Evolutionary conservation across 2,113 vertebrate species (phyloP), one percentile per base, ranked within the genome.

Genomic region (Orcinus orca): DNA sequence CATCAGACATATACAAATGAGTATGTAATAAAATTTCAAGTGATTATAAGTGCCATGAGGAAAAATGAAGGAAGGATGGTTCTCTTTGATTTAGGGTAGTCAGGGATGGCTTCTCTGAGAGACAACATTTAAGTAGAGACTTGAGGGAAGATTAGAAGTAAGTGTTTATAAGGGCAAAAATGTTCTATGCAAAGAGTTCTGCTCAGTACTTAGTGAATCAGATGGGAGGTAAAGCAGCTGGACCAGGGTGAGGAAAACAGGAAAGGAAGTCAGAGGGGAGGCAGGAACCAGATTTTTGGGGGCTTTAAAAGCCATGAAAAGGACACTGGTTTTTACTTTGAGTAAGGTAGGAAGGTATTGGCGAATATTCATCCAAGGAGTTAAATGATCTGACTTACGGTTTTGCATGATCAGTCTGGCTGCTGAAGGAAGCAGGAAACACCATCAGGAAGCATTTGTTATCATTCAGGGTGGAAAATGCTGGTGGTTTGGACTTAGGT

Each of bases 241-340:
- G 21, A 62, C 11, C 25, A 68, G 21, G 9, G 5, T 4, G 1
- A 12, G 18, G 21, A 7, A 38, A 50, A 50, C 5, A 65, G 20
- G 7, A 91, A 13, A 70, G 15, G 15, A 65, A n/a, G 15, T 17
- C 41, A n/a, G 14, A 33, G 20, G 38, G 8, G 13, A 41, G 6
- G 9, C 5, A 13, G 10, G 5, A 26, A 21, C 41, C 29, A 13
- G 33, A 20, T 44, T 31, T 20, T 0, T 2, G 6, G 4, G 41
- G 18, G 3, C 29, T 36, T 47, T 62, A 17, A 63, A 82, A 26
- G 10, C 1, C 31, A 5, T 25, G 14, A 15, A 81, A 63, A 83
- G 5, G 38, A 58, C 18, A 21, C 25, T 65, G 1, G 17, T 82
- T 62, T 53, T 26, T 3, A 47, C 21, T 26, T 76, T 67, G n/a